Evolutionary conservation across 2,113 vertebrate species (phyloP).

Genomic region (Melanerpes aurifrons): DNA sequence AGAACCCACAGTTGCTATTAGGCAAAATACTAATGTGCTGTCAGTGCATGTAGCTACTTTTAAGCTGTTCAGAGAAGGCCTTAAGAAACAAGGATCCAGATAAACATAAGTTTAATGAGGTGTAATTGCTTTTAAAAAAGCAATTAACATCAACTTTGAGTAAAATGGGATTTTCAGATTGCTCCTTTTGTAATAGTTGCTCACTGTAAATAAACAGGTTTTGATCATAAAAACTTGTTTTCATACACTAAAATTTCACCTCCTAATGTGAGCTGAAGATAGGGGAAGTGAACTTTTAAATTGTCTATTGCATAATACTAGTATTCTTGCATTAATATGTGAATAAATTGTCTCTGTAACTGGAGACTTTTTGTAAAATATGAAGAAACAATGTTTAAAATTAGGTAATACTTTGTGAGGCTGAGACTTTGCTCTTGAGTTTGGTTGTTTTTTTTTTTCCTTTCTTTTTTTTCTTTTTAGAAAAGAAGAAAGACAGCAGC

Average conservation of each 20-base stretch:
- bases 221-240: background rate
- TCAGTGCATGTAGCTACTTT: background rate
- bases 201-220: background rate
- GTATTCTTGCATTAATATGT: background rate
- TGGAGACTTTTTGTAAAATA: background rate
- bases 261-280: background rate
- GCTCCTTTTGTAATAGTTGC: background rate
- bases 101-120: conserved; percentile 12
- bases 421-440: background rate
- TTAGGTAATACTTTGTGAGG: background rate
- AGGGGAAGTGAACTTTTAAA: background rate
- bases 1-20: background rate
- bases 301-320: background rate
- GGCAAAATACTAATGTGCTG: background rate
- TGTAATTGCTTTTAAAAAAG: background rate
- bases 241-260: background rate
- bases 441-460: background rate
- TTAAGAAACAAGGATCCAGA: background rate
- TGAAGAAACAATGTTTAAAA: background rate
- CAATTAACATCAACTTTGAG: background rate
- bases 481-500: conserved; percentile 66
- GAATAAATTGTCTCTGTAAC: background rate
- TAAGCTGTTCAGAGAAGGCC: background rate
- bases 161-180: conserved; percentile 20
- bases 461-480: background rate